Evolutionary conservation across 2,888 invertebrate genomes (phyloP).

Genomic region (Clusia tigrina): DNA sequence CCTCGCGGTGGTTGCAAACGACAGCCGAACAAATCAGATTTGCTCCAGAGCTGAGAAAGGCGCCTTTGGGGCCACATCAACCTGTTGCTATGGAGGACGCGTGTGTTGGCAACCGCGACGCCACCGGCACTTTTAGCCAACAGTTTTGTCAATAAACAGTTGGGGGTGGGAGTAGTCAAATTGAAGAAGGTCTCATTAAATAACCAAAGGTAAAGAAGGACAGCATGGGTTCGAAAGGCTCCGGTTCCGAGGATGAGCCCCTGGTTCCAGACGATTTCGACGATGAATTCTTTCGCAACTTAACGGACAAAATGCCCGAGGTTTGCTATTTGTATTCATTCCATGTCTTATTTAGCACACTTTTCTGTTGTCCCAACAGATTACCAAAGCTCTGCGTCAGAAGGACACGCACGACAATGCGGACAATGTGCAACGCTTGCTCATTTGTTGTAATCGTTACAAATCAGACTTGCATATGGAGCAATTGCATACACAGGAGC

Average conservation of each 20-base stretch:
- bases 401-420: constrained; percentile 60
- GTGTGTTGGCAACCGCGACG: not conserved
- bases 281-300: constrained; percentile 57
- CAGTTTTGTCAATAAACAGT: constrained; percentile 12
- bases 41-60: no score
- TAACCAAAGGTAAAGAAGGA: constrained; percentile 22
- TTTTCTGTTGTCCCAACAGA: constrained; percentile 39
- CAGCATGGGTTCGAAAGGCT: constrained; percentile 52
- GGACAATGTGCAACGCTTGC: constrained; percentile 60
- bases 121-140: not conserved
- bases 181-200: constrained; percentile 8
- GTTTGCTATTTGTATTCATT: no score
- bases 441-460: constrained; percentile 56
- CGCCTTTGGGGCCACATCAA: no score
- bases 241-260: constrained; percentile 63
- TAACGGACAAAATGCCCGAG: constrained; percentile 55
- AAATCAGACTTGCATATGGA: constrained; percentile 53
- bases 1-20: not conserved
- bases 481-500: constrained; percentile 47
- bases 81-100: not conserved
- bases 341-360: not conserved
- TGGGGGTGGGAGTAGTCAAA: not conserved
- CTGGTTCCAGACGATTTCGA: constrained; percentile 61
- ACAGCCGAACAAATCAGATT: no score
- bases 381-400: constrained; percentile 57